phyloP scores from a whole-genome alignment of 2,113 vertebrate species.

The Naja naja region DNA sequence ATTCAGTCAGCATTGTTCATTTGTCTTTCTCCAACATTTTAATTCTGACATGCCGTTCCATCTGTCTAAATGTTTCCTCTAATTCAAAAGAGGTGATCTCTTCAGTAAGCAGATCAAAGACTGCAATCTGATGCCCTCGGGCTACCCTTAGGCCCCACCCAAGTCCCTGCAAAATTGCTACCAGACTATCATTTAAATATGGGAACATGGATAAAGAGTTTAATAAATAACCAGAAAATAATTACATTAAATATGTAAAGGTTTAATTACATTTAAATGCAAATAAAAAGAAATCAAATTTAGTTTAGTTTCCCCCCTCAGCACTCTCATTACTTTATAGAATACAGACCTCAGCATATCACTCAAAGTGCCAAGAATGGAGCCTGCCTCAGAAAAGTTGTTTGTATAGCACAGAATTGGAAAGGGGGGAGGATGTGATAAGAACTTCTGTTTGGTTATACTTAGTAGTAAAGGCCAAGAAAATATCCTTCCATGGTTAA shows the following conservation, averaged over 20 bases:
- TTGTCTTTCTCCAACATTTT: constrained; percentile 35
- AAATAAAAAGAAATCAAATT: neutral
- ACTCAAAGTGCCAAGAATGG: neutral
- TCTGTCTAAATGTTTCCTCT: constrained; percentile 20
- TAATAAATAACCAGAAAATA: neutral
- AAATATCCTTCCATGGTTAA: neutral
- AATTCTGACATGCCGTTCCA: constrained; percentile 42
- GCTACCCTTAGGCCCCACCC: neutral
- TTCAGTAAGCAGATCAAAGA: constrained; percentile 5
- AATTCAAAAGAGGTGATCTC: neutral
- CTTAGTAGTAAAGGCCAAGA: neutral
- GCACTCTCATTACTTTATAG: neutral
- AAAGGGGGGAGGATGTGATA: neutral
- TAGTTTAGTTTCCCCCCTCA: neutral
- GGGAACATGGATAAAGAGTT: neutral
- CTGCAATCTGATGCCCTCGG: neutral
- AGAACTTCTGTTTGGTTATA: neutral
- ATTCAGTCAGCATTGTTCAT: constrained; percentile 44
- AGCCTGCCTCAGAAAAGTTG: neutral
- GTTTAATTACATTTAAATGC: neutral
- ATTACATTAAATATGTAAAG: neutral
- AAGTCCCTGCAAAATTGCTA: neutral
- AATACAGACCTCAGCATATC: neutral
- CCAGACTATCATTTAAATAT: neutral
- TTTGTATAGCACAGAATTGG: neutral